Evolutionary conservation across 2,113 vertebrate species (phyloP).

Genomic region (Ciconia stormi): DNA sequence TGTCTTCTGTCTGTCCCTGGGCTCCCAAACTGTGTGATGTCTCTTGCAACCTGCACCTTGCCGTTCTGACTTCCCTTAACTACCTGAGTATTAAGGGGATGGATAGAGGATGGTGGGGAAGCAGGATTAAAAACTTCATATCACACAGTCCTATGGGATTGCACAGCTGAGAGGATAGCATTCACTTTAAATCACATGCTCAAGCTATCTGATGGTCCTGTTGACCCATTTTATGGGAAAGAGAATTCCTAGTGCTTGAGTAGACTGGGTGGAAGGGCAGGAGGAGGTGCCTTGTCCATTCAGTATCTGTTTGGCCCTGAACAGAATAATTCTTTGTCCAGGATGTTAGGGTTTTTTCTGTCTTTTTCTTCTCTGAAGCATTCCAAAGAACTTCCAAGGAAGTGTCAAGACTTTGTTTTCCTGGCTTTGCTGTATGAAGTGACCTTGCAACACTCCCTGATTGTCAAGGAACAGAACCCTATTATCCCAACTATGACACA

Average conservation of each 20-base stretch:
- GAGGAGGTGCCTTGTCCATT: background rate
- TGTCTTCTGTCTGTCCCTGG: background rate
- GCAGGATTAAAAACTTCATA: background rate
- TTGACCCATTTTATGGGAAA: background rate
- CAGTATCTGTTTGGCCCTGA: background rate
- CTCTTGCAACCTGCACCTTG: background rate
- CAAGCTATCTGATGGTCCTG: background rate
- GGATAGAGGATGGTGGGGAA: background rate
- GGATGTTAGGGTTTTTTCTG: background rate
- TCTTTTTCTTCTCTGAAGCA: background rate
- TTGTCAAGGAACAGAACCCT: background rate
- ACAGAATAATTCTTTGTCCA: background rate
- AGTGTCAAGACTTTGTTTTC: background rate
- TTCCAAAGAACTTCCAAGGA: background rate
- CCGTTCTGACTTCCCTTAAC: background rate
- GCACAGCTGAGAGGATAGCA: background rate
- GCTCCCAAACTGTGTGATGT: background rate
- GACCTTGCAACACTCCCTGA: background rate
- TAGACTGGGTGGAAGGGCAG: background rate
- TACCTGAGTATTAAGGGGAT: background rate
- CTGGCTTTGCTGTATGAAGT: background rate
- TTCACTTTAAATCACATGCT: background rate
- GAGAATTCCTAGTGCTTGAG: background rate
- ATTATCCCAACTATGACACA: background rate
- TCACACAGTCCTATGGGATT: background rate